Base-by-base conservation (phyloP, 2,113 vertebrate genomes). In the Forbesichthys agassizii region DNA sequence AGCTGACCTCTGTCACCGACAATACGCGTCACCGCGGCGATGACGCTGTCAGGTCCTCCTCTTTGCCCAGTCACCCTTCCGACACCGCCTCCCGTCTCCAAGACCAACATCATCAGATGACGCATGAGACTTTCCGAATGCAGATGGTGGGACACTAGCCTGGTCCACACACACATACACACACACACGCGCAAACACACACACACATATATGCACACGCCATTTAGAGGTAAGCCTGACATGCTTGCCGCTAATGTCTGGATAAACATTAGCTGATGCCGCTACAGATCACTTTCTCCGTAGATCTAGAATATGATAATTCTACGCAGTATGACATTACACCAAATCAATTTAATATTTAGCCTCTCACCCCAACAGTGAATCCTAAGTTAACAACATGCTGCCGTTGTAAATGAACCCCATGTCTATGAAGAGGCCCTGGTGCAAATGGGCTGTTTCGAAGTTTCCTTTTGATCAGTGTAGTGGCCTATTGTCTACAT, bases 1-100 rank as follows among this genome's bases (percentile, higher is more conserved):
- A 84, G 68, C 68, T 90, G 77, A 92, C 93, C 93, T 92, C 91
- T 92, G 91, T 93, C 92, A 93, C 79, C 55, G 67, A 83, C 89
- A 91, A 91, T 92, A 86, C 66, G 82, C 91, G 90, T 93, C 92
- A 93, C 80, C 54, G 81, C 64, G 47, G 60, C 66, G 81, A 85
- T 72, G 68, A 87, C 88, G 88, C 85, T 84, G 86, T 88, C 88
- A 88, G 61, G 79, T 47, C 53, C 69, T 70, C 68, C 51, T 76
- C 76, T 73, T 64, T 48, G 63, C 60, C 57, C 57, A 62, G 13
- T 7, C 48, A 65, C 61, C 46, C 33, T 16, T 49, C 27, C 63
- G 36, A 48, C 55, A 36, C 51, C 55, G 55, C 68, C 77, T 71
- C 33, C 68, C 73, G 64, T 79, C 77, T 36, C 48, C 70, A 80